phyloP scores from a whole-genome alignment of 2,797 vertebrate genomes.

The Streptopelia turtur region DNA sequence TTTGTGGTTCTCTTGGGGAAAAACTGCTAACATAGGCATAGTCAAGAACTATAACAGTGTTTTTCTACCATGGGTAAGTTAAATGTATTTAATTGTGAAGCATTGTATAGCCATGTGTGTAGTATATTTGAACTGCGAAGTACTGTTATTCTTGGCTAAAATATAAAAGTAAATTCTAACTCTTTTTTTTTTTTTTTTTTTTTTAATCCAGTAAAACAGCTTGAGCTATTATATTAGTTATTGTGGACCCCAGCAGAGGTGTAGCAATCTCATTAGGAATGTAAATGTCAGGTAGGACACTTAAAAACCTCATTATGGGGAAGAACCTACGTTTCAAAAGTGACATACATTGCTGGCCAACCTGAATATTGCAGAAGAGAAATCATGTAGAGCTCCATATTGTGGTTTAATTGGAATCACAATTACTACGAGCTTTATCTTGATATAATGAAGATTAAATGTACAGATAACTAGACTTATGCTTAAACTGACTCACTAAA shows the following conservation, averaged over 20 bases:
- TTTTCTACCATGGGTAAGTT: background rate
- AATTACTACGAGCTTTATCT: constrained; percentile 41
- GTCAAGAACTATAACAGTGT: background rate
- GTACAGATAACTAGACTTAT: background rate
- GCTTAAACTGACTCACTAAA: background rate
- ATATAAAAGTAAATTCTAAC: constrained; percentile 22
- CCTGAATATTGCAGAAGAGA: background rate
- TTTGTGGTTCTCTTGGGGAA: background rate
- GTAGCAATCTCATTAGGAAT: constrained; percentile 49
- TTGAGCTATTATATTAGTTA: constrained; percentile 13
- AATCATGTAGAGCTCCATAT: constrained; percentile 4
- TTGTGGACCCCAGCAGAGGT: constrained; percentile 43
- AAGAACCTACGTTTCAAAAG: constrained; percentile 31
- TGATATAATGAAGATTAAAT: constrained; percentile 39
- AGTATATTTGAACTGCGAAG: background rate
- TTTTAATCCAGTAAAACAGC: background rate
- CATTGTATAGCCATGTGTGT: background rate
- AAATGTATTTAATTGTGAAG: background rate
- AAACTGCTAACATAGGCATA: fast-evolving
- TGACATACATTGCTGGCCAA: constrained; percentile 46
- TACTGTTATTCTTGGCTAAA: background rate
- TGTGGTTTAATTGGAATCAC: background rate
- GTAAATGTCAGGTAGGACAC: constrained; percentile 49
- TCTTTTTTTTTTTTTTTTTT: background rate
- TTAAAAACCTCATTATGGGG: constrained; percentile 47